These are phyloP conservation scores for Agrochola lota DNA, from an alignment of 2,888 invertebrate species.

Conservation along the genomic window DNA sequence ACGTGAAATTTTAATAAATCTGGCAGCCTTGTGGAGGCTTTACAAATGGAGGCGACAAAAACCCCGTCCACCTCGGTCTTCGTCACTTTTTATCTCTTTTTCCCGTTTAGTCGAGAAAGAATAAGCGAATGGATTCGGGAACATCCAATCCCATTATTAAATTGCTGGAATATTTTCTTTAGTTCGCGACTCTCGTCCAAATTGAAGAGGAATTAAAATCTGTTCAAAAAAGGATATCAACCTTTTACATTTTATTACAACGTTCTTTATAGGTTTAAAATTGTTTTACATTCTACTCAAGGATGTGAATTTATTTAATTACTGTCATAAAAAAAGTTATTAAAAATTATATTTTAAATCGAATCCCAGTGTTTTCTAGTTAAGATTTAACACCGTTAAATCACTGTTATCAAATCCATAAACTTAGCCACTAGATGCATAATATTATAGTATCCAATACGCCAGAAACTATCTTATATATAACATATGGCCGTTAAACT, in stretches of 20 bases:
- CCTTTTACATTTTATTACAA: constrained; percentile 14
- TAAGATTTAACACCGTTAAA: constrained; percentile 11
- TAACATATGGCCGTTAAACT: constrained; percentile 68
- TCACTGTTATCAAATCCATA: constrained; percentile 30
- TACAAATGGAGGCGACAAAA: constrained; percentile 66
- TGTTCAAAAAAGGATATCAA: constrained; percentile 8
- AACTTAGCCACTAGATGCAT: constrained; percentile 18
- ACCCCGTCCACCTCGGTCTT: constrained; percentile 51
- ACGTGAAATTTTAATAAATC: constrained; percentile 71
- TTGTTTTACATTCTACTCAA: not conserved
- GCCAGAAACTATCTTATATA: constrained; percentile 39
- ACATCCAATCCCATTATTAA: constrained; percentile 56
- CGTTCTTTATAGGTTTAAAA: not conserved
- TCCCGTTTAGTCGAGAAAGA: constrained; percentile 58
- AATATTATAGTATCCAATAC: constrained; percentile 29
- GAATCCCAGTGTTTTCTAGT: not conserved
- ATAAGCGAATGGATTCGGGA: constrained; percentile 63
- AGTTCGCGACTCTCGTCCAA: constrained; percentile 28
- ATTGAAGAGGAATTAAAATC: constrained; percentile 45
- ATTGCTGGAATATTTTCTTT: constrained; percentile 55
- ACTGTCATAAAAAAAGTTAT: not conserved
- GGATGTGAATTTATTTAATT: constrained; percentile 7
- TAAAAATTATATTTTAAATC: not conserved
- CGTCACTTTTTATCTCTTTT: constrained; percentile 60
- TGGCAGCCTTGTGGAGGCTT: constrained; percentile 66